Percentiles rank a stretch among this genome's conserved stretches.
Conservation (phyloP, 2,113 vertebrate genomes). For the Bufo bufo region DNA sequence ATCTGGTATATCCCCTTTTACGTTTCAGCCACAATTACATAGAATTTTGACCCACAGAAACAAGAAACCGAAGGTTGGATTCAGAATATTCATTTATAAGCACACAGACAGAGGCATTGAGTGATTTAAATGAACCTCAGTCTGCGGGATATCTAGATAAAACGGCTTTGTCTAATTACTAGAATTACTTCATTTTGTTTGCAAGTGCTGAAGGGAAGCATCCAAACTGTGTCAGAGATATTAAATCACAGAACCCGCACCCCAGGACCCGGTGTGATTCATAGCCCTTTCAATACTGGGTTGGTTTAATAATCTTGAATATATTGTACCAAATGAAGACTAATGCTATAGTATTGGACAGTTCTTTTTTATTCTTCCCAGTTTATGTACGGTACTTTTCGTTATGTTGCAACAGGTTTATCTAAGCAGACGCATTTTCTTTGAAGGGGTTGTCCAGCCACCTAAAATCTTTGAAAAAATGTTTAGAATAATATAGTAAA, state of each 20-base stretch:
- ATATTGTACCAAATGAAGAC: too few relatives aligned
- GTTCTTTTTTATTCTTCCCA: not conserved
- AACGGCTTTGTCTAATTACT: slow-evolving; percentile 50
- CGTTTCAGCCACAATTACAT: not conserved
- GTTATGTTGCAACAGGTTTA: too few relatives aligned
- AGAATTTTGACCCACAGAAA: not conserved
- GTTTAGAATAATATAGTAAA: too few relatives aligned
- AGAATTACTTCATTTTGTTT: slow-evolving; percentile 32
- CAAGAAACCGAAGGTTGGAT: not conserved
- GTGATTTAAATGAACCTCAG: not conserved
- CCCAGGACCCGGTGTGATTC: slow-evolving; percentile 18
- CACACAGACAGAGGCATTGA: not conserved
- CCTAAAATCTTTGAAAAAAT: too few relatives aligned
- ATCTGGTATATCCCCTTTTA: not conserved
- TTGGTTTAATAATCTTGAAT: not conserved
- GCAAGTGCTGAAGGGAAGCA: slow-evolving; percentile 31
- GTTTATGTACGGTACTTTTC: too few relatives aligned
- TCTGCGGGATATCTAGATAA: slow-evolving; percentile 23
- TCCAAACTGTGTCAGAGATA: slow-evolving; percentile 24
- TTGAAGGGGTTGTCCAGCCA: too few relatives aligned
- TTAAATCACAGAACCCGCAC: slow-evolving; percentile 33
- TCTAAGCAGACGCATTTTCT: too few relatives aligned
- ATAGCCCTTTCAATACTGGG: not conserved
- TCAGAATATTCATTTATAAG: not conserved
- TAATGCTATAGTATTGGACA: not conserved